These are phyloP conservation scores for Eleginops maclovinus DNA, from an alignment of 2,113 vertebrate genomes.

Conservation along the genomic window DNA sequence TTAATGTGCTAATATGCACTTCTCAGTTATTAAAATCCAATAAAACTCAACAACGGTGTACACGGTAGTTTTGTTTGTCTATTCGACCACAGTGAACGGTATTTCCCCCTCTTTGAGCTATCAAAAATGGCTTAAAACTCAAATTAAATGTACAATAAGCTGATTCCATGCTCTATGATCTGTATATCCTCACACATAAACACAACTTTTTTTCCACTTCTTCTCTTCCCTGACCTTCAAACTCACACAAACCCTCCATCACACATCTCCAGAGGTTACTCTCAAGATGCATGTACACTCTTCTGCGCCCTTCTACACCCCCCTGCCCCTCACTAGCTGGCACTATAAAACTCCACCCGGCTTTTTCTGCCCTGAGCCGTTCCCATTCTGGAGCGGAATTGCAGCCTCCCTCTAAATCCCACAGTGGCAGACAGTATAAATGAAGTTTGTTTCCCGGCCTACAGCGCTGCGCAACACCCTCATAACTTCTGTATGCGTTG, in stretches of 20 bases:
- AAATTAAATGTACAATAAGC: too few species aligned
- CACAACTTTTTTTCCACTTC: not conserved
- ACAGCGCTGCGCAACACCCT: conserved; percentile 55
- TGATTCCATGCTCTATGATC: too few species aligned
- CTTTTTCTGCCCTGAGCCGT: conserved; percentile 50
- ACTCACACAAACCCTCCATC: conserved; percentile 16
- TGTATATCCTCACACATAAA: not conserved
- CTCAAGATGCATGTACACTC: not conserved
- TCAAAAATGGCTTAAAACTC: too few species aligned
- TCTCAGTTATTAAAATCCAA: too few species aligned
- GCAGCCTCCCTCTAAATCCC: conserved; percentile 59
- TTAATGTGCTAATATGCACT: too few species aligned
- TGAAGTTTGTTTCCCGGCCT: conserved; percentile 64
- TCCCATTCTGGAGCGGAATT: conserved; percentile 51
- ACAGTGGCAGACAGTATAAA: conserved; percentile 72
- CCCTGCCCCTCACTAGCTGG: conserved; percentile 18
- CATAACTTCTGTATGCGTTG: conserved; percentile 67
- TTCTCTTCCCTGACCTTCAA: not conserved
- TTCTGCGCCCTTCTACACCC: not conserved
- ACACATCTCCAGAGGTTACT: conserved; percentile 4
- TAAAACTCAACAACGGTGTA: too few species aligned
- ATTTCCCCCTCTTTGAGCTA: too few species aligned
- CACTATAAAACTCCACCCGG: conserved; percentile 52
- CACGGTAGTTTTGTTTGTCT: too few species aligned
- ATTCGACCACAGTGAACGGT: too few species aligned